These are phyloP conservation scores for Bergia puertoricense DNA, from an alignment of 92 coral and sea anemone species.

Conservation along the genomic window DNA sequence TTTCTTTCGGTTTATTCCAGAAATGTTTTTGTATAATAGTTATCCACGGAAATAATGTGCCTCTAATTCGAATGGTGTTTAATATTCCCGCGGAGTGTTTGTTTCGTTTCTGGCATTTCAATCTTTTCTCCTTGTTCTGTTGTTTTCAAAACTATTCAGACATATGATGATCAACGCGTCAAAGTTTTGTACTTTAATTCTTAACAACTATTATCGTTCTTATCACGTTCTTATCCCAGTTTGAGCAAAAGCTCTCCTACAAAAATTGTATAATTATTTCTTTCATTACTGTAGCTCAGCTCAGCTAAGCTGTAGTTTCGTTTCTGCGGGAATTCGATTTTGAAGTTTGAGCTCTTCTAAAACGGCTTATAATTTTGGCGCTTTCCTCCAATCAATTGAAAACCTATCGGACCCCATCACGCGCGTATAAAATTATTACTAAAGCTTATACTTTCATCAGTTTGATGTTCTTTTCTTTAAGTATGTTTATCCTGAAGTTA, in stretches of 20 bases:
- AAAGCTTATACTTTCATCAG: neutral
- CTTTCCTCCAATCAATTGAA: neutral
- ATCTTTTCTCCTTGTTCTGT: neutral
- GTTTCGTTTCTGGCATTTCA: neutral
- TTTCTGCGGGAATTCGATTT: neutral
- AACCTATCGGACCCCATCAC: neutral
- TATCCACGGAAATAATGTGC: neutral
- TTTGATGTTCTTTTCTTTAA: no score
- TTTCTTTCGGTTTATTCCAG: neutral
- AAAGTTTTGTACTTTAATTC: neutral
- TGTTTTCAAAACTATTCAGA: no score
- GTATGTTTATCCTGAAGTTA: neutral
- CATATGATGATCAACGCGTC: no score
- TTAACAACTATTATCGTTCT: neutral
- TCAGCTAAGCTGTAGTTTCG: neutral
- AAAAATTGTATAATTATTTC: neutral
- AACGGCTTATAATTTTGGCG: conserved; percentile 24
- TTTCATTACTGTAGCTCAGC: neutral
- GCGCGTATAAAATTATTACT: neutral
- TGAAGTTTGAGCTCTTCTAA: neutral
- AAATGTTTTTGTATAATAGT: neutral
- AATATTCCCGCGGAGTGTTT: no score
- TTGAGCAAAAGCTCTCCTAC: neutral
- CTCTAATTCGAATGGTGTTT: neutral
- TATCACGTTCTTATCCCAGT: neutral